Evolutionary conservation across 2,797 vertebrate species (phyloP), one percentile per base, ranked within the genome.

Genomic region (Protosalanx chinensis): DNA sequence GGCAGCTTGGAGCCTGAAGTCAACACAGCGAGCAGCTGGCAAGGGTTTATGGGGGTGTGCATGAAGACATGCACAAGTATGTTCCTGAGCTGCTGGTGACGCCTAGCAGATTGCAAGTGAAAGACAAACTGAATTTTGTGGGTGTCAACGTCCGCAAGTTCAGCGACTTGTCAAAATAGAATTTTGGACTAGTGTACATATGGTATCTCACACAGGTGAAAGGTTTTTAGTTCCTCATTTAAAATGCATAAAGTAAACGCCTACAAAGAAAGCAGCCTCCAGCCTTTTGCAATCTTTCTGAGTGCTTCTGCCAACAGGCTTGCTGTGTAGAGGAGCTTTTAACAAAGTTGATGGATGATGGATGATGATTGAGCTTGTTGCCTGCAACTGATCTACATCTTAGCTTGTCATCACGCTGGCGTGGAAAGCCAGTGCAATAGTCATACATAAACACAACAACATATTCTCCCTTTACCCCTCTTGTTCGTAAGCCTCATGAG

Each of bases 261-360:
- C 80, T 80, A 77, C 86, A 62, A 70, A 64, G 72, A 80, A 82
- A 75, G 64, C 70, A 74, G 78, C 80, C 81, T 63, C 68, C 67
- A 72, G 82, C 80, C 71, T 84, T 80, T 78, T 70, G 79, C 82
- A 78, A 27, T 76, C 75, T 76, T 76, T 76, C 79, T 77, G 79
- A 81, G 70, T 81, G 79, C 69, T 72, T 88, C 49, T 61, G 76
- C 82, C 27, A 62, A 75, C 16, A 73, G 74, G 75, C 70, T 71
- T 69, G 70, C 13, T 74, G 74, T 70, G 46, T 67, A 80, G 74
- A 58, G 56, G 71, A 70, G 71, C 78, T n/a, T 64, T 70, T 79
- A 85, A 87, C 76, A 63, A 82, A 83, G 80, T 70, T 90, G 87
- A 91, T 91, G 88, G 89, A n/a, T n/a, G n/a, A n/a, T n/a, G n/a